phyloP scores from a whole-genome alignment of 2,113 vertebrate genomes.

The Sylvilagus bachmani region DNA sequence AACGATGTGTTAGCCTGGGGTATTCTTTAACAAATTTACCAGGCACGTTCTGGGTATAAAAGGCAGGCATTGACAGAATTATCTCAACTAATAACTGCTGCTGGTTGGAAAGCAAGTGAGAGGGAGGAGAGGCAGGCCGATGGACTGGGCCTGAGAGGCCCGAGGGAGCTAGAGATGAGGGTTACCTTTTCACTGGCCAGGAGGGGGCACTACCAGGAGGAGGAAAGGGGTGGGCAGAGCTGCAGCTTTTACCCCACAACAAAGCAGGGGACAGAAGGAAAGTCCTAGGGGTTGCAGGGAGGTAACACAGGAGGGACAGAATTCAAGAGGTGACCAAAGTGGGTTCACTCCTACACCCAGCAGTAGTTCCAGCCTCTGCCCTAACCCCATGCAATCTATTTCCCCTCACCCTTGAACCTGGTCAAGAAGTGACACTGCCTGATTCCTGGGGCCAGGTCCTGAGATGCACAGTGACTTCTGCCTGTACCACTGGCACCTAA shows the following conservation, averaged over 20 bases:
- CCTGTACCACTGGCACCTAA: not conserved
- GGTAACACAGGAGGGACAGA: not conserved
- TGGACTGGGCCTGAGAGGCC: constrained; percentile 54
- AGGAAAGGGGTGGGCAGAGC: not conserved
- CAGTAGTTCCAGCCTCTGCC: not conserved
- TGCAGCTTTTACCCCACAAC: not conserved
- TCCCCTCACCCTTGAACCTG: not conserved
- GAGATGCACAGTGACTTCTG: not conserved
- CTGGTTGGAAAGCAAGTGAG: constrained; percentile 91
- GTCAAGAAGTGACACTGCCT: not conserved
- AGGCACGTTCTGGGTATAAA: constrained; percentile 92
- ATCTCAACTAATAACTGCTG: constrained; percentile 94
- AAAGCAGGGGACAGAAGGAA: not conserved
- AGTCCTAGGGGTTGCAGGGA: not conserved
- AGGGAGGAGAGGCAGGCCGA: constrained; percentile 77
- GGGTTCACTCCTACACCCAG: not conserved
- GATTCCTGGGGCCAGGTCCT: not conserved
- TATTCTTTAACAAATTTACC: constrained; percentile 98
- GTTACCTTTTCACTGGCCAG: not conserved
- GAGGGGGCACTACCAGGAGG: not conserved
- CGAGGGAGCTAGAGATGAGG: not conserved
- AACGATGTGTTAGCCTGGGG: constrained; percentile 96
- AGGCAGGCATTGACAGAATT: constrained; percentile 95
- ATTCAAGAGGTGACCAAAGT: not conserved
- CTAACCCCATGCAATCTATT: not conserved